phyloP scores from a whole-genome alignment of 2,797 vertebrate species.

The Lagocephalus sceleratus region DNA sequence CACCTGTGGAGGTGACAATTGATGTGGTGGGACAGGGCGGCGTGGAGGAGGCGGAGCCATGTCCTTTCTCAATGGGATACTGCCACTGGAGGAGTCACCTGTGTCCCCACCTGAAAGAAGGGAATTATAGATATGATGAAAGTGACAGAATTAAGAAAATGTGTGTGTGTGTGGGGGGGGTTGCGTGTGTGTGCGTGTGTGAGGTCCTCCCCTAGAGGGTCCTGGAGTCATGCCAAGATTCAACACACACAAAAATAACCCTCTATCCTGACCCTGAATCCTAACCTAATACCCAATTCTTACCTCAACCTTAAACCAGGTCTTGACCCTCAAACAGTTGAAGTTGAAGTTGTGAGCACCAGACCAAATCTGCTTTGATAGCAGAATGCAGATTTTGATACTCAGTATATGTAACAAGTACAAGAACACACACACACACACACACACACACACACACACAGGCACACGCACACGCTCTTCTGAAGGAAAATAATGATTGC shows the following conservation, averaged over 20 bases:
- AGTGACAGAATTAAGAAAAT: no score
- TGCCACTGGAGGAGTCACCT: constrained; percentile 40
- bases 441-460: constrained; percentile 14
- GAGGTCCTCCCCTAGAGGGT: no score
- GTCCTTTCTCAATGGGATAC: constrained; percentile 41
- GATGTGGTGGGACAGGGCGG: constrained; percentile 39
- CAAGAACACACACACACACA: constrained; percentile 23
- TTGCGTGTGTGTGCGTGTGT: constrained; percentile 3
- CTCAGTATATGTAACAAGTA: constrained; percentile 24
- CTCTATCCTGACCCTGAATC: constrained; percentile 1
- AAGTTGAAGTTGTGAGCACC: no score
- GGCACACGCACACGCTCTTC: constrained; percentile 29
- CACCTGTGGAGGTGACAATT: constrained; percentile 52
- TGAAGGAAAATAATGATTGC: constrained; percentile 59
- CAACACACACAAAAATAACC: constrained; percentile 3
- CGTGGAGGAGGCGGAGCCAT: constrained; percentile 19
- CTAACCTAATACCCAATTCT: constrained; percentile 21
- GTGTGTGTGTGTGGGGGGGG: constrained; percentile 1
- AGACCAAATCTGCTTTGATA: no score
- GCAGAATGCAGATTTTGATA: no score
- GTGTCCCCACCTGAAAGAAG: background rate
- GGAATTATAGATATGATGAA: background rate
- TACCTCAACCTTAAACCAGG: constrained; percentile 6
- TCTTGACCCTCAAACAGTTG: no score
- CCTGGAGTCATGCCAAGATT: no score